Conservation (phyloP, 1,140 invertebrate species). For the Nasonia giraulti region DNA sequence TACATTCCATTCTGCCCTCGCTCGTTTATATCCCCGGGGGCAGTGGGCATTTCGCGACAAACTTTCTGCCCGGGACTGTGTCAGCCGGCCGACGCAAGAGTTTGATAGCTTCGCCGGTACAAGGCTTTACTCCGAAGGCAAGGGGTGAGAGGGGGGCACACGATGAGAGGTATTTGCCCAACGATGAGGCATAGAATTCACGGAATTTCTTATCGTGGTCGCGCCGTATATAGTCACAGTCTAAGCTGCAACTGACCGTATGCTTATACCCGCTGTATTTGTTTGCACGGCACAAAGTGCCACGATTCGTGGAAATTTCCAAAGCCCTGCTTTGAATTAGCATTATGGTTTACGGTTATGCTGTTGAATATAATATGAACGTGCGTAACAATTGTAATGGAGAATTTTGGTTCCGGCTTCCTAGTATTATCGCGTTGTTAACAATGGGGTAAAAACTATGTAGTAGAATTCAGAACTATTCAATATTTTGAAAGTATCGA, state of each 20-base stretch:
- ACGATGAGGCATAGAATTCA: not conserved
- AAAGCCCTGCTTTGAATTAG: too few relatives aligned
- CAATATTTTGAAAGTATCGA: too few relatives aligned
- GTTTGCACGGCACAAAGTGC: too few relatives aligned
- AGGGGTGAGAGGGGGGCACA: not conserved
- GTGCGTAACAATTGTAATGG: too few relatives aligned
- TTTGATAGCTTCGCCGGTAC: not conserved
- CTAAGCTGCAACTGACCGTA: not conserved
- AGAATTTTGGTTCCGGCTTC: too few relatives aligned
- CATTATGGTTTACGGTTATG: too few relatives aligned
- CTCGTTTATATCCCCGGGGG: not conserved
- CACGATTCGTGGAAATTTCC: too few relatives aligned
- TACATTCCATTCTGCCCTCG: not conserved
- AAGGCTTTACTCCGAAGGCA: not conserved
- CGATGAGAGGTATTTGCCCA: constrained; percentile 8
- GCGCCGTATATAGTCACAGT: not conserved
- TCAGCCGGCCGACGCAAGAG: not conserved
- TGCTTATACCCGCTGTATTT: not conserved
- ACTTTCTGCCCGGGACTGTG: not conserved
- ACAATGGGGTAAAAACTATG: too few relatives aligned
- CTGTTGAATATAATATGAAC: too few relatives aligned
- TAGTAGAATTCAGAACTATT: too few relatives aligned
- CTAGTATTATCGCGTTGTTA: too few relatives aligned
- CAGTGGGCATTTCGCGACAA: not conserved
- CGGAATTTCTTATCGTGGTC: constrained; percentile 18